Base-by-base conservation (phyloP, 2,797 vertebrate species). In the Danio tinwini region DNA sequence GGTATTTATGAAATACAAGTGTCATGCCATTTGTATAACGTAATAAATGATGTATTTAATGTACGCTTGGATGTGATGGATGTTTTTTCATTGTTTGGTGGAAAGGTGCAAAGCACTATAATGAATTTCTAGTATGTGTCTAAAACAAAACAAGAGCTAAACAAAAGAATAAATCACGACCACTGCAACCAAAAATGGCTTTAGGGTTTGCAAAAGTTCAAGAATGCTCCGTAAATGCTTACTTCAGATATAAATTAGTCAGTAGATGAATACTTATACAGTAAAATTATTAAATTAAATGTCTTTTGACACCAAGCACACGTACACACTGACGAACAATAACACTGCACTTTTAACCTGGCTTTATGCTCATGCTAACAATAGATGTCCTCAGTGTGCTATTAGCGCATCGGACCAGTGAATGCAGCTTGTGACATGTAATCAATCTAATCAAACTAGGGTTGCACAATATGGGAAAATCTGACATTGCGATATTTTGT, bases 1-100 rank as follows among this genome's bases (percentile, higher is more conserved):
- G 85, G 73, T 94, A 93, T 93, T 93, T 93, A 93, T 93, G 64
- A 86, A 85, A 86, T 84, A 73, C 52, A 89, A 88, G 80, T 90
- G 87, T 90, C 84, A 89, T 89, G 81, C 80, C 47, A 85, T 91
- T 92, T 91, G 81, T 88, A 85, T 86, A 87, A 29, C 62, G 88
- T 69, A 94, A 92, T 93, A 94, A 94, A 93, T 90, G 0, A 90
- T 92, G 76, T 89, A 85, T 76, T 82, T 91, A 87, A 89, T 85
- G 83, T 76, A 84, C 74, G 59, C 61, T 40, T 67, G 64, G 72
- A 71, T 56, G 44, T 84, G n/a, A 39, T 11, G 68, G 21, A 50
- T 62, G n/a, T 61, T 88, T 64, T 86, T 81, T 52, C n/a, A 82
- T 29, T 74, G 47, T 40, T 62, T 78, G 56, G 40, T 80, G 74